Conservation (phyloP, 1,140 invertebrate species). For the Drosophila cardini region DNA sequence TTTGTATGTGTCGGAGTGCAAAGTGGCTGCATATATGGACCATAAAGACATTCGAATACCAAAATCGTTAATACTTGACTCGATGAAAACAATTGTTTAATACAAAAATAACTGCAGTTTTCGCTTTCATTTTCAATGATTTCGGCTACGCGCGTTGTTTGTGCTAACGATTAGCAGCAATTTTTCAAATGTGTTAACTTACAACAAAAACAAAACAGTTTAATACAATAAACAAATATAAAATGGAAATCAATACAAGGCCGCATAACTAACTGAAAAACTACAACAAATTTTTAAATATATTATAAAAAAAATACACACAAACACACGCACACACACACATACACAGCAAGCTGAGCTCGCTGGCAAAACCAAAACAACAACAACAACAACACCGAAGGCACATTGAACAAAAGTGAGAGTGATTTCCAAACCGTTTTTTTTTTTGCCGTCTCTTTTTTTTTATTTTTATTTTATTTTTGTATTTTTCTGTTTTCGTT, state of each 20-base stretch:
- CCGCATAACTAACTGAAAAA: constrained; percentile 44
- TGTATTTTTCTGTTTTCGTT: constrained; percentile 41
- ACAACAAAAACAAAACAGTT: constrained; percentile 30
- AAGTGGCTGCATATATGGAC: constrained; percentile 17
- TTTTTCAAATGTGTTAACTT: constrained; percentile 62
- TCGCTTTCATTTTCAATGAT: constrained; percentile 71
- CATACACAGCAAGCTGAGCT: constrained; percentile 8
- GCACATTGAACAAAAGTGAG: constrained; percentile 83
- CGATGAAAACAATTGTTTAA: constrained; percentile 57
- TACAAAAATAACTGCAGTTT: constrained; percentile 20
- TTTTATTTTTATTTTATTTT: constrained; percentile 15
- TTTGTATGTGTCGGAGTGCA: constrained; percentile 57
- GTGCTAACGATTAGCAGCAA: constrained; percentile 63
- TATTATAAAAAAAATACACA: constrained; percentile 23
- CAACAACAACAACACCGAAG: constrained; percentile 46
- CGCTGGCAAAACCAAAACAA: constrained; percentile 50
- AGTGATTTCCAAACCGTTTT: constrained; percentile 81
- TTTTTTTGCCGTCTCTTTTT: constrained; percentile 47
- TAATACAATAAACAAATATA: constrained; percentile 34
- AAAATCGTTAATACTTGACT: constrained; percentile 5
- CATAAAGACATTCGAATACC: constrained; percentile 29
- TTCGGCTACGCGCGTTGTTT: constrained; percentile 54
- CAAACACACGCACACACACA: constrained; percentile 36
- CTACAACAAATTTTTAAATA: constrained; percentile 40
- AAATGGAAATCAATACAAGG: constrained; percentile 53